These are phyloP conservation scores for Syrista parreyssii DNA, from an alignment of 2,888 invertebrate genomes.

Conservation along the genomic window DNA sequence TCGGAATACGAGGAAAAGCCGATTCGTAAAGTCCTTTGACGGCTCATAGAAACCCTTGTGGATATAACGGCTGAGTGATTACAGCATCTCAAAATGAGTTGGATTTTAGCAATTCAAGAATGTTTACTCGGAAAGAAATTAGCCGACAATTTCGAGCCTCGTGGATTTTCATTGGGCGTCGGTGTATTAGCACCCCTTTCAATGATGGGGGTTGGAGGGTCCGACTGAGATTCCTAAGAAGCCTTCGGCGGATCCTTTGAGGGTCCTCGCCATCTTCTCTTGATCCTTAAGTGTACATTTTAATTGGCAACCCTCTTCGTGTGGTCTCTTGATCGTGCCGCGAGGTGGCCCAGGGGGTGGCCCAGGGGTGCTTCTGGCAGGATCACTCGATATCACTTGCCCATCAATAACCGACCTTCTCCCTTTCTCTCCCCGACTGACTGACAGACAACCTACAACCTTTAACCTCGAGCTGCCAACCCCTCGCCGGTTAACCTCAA, in stretches of 20 bases:
- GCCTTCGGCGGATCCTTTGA: not conserved
- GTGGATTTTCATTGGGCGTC: conserved; percentile 37
- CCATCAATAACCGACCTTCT: conserved; percentile 11
- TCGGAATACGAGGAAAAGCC: not conserved
- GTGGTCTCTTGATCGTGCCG: not conserved
- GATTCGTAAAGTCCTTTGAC: not conserved
- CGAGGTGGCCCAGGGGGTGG: not conserved
- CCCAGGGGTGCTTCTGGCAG: not conserved
- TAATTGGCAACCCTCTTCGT: not conserved
- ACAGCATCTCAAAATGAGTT: conserved; percentile 1
- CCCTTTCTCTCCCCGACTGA: not conserved
- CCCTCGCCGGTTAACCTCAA: not conserved
- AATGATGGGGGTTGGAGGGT: not conserved
- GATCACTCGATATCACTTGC: conserved; percentile 20
- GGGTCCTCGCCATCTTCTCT: not conserved
- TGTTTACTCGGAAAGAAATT: conserved; percentile 9
- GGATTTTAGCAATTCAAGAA: conserved; percentile 10
- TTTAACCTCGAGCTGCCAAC: not conserved
- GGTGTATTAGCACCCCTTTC: conserved; percentile 24
- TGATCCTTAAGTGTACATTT: not conserved
- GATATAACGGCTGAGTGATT: conserved; percentile 1
- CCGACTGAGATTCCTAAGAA: not conserved
- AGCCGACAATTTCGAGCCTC: not conserved
- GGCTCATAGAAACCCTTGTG: not conserved
- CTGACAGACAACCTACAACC: not conserved